These are phyloP conservation scores for Ellobium chinense DNA, from an alignment of 2,888 invertebrate genomes.

Conservation along the genomic window DNA sequence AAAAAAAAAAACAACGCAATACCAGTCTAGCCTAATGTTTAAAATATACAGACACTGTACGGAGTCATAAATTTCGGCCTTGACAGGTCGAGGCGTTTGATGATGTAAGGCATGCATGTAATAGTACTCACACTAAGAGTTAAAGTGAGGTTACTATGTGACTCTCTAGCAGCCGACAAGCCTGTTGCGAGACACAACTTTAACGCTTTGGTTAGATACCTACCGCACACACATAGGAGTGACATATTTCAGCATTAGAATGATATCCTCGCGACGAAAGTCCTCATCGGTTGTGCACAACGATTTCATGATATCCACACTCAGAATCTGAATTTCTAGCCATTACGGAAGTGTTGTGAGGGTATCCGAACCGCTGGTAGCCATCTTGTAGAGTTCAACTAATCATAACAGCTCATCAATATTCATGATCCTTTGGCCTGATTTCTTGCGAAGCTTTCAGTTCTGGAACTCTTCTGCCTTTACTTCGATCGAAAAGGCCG, in stretches of 20 bases:
- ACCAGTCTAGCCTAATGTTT: too few relatives aligned
- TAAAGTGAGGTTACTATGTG: too few relatives aligned
- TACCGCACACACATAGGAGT: slow-evolving; percentile 69
- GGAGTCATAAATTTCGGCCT: too few relatives aligned
- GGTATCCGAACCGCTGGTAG: slow-evolving; percentile 33
- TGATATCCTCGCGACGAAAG: not conserved
- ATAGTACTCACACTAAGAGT: too few relatives aligned
- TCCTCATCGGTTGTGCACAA: not conserved
- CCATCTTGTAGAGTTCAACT: slow-evolving; percentile 58
- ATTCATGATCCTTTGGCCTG: slow-evolving; percentile 52
- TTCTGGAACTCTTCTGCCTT: slow-evolving; percentile 17
- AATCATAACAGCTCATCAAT: slow-evolving; percentile 55
- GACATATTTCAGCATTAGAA: slow-evolving; percentile 59
- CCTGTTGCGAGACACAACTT: too few relatives aligned
- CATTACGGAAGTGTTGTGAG: slow-evolving; percentile 33
- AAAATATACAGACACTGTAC: too few relatives aligned
- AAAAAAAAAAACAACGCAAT: too few relatives aligned
- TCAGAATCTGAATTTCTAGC: slow-evolving; percentile 18
- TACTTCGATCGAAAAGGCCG: not conserved
- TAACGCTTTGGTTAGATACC: slow-evolving; percentile 51
- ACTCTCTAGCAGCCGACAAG: too few relatives aligned
- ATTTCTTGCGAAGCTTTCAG: slow-evolving; percentile 18
- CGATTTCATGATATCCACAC: slow-evolving; percentile 33
- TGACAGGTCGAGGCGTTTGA: too few relatives aligned
- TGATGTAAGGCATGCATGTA: too few relatives aligned